Evolutionary conservation across 1,140 invertebrate species (phyloP), one percentile per base, ranked within the genome.

Genomic region (Diabrotica virgifera): DNA sequence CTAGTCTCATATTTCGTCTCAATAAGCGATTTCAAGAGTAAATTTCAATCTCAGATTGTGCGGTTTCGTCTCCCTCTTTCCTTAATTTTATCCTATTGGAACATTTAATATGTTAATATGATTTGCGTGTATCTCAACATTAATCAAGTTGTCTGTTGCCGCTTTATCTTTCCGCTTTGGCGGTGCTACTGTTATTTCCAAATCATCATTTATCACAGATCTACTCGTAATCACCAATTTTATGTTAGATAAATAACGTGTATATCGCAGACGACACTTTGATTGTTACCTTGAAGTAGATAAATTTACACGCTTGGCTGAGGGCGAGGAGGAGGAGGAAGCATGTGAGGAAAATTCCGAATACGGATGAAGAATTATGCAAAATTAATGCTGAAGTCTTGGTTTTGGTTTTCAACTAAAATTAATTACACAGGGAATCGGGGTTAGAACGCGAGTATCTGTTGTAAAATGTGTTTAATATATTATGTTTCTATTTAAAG

Each of bases 41-140:
- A 24, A 24, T 24, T 24, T 24, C 24, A 24, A 24, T 24, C 24
- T 24, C 24, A 24, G 24, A 24, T 24, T 24, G 24, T 24, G 24
- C 40, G 40, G 8, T 46, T 46, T 3, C 6, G 8, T 46, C n/a
- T 46, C 8, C 40, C 11, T 8, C 40, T n/a, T 10, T 46, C 40
- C 51, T 36, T 10, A 13, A 54, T 40, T 60, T 60, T 52, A 36
- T 57, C 64, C 64, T 56, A 50, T 24, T 40, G 52, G 54, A 65
- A 62, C 64, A 65, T 70, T 72, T 70, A 74, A 70, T 73, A 73
- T 73, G 72, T 67, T 74, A 72, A 73, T 72, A 74, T 72, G 72
- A 71, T 70, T 74, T 70, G 72, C 72, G 68, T 72, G 72, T 65
- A 66, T 52, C 63, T 70, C 64, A 54, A 70, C 72, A 74, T 74